Percentiles rank a stretch among this genome's conserved stretches.
Conservation (phyloP, 2,888 invertebrate genomes). For the Protophormia terraenovae region DNA sequence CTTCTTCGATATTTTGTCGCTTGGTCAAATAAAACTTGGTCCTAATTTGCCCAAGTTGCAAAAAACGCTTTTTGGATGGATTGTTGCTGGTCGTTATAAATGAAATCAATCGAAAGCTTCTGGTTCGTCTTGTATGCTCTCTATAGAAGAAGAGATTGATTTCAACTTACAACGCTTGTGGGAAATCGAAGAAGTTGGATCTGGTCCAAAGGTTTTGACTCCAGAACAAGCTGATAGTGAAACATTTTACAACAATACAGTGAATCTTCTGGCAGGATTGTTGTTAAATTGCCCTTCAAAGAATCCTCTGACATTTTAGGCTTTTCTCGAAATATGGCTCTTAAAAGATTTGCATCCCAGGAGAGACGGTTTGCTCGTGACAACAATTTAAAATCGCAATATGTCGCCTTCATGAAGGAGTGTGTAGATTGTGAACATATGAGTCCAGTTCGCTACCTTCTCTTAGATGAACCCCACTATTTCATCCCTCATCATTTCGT, state of each 20-base stretch:
- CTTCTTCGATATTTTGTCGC: slow-evolving; percentile 61
- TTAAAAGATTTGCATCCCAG: background rate
- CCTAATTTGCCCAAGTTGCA: slow-evolving; percentile 52
- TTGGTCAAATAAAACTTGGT: slow-evolving; percentile 59
- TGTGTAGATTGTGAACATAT: too few relatives aligned
- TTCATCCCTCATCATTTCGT: too few relatives aligned
- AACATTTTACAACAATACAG: background rate
- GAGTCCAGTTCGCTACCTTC: too few relatives aligned
- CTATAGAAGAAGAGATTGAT: slow-evolving; percentile 25
- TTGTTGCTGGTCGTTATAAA: slow-evolving; percentile 43
- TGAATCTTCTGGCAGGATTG: background rate
- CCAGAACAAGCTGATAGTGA: slow-evolving; percentile 47
- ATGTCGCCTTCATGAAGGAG: too few relatives aligned
- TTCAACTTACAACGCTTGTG: slow-evolving; percentile 21
- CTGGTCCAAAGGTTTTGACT: background rate
- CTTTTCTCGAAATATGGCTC: background rate
- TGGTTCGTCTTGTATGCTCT: background rate
- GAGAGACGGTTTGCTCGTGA: too few relatives aligned
- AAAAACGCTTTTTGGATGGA: slow-evolving; percentile 61
- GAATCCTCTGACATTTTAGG: background rate
- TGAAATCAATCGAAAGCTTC: background rate
- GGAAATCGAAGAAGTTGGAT: too few relatives aligned
- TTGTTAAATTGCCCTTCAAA: background rate
- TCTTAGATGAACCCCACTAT: too few relatives aligned
- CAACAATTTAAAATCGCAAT: too few relatives aligned